Evolutionary conservation across 1,140 invertebrate genomes (phyloP).

Genomic region (Parasteatoda tepidariorum): DNA sequence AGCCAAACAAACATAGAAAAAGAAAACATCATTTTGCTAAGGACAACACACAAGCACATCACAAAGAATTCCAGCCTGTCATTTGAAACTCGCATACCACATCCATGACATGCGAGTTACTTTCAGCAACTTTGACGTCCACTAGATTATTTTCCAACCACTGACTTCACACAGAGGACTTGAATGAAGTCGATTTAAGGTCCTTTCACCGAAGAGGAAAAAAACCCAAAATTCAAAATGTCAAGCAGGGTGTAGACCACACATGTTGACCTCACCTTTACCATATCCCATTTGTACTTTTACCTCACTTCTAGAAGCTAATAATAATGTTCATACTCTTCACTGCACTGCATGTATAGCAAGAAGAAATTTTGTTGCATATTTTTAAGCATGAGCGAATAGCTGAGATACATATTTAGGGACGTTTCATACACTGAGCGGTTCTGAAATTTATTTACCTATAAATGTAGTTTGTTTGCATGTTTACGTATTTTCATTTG

Average conservation of each 20-base stretch:
- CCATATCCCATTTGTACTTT: neutral
- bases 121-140: slow-evolving; percentile 22
- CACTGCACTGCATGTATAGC: too few relatives aligned
- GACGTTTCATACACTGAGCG: too few relatives aligned
- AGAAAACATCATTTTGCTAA: too few relatives aligned
- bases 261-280: slow-evolving; percentile 13
- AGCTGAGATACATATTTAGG: neutral
- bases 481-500: too few relatives aligned
- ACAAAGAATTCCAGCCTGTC: too few relatives aligned
- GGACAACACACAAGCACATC: too few relatives aligned
- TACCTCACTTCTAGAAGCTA: neutral
- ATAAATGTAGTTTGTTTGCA: too few relatives aligned
- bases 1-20: too few relatives aligned
- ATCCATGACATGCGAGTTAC: neutral
- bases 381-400: slow-evolving; percentile 29
- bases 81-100: neutral
- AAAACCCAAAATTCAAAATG: neutral
- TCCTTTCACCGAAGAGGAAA: slow-evolving; percentile 6
- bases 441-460: too few relatives aligned
- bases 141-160: slow-evolving; percentile 37
- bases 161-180: slow-evolving; percentile 45
- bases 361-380: neutral
- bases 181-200: neutral
- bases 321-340: too few relatives aligned
- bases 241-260: slow-evolving; percentile 35